phyloP scores from a whole-genome alignment of 2,797 vertebrate species.

The Tiaroga cobitis region DNA sequence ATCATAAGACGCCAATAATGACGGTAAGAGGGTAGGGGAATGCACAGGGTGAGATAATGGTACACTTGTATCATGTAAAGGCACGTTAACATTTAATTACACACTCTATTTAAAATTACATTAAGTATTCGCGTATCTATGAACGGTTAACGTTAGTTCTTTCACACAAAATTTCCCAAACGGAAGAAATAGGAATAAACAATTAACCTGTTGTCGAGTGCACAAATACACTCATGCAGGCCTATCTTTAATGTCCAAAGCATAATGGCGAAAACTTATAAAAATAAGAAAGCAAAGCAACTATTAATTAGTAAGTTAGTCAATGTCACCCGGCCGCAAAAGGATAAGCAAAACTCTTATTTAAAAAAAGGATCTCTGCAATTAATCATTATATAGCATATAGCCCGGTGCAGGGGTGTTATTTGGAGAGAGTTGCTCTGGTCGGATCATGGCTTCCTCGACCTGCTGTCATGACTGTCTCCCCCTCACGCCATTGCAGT shows the following conservation, averaged over 20 bases:
- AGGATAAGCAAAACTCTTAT: background rate
- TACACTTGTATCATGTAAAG: background rate
- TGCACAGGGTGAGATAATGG: background rate
- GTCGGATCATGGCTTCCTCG: constrained; percentile 76
- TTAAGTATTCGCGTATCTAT: background rate
- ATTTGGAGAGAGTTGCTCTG: constrained; percentile 57
- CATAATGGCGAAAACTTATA: background rate
- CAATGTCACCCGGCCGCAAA: background rate
- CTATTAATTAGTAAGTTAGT: background rate
- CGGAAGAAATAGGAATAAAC: background rate
- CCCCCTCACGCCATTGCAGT: constrained; percentile 61
- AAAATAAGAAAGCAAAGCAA: background rate
- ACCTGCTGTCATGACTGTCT: constrained; percentile 49
- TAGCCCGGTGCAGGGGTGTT: background rate
- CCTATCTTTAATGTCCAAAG: background rate
- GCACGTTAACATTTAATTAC: background rate
- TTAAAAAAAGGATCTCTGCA: background rate
- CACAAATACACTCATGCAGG: background rate
- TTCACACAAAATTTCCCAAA: background rate
- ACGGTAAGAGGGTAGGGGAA: background rate
- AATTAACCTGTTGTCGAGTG: background rate
- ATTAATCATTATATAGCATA: background rate
- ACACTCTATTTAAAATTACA: background rate
- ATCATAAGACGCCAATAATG: background rate
- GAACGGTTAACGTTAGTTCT: background rate